phyloP scores from a whole-genome alignment of 2,797 vertebrate genomes.

The Ceyx erithaca region DNA sequence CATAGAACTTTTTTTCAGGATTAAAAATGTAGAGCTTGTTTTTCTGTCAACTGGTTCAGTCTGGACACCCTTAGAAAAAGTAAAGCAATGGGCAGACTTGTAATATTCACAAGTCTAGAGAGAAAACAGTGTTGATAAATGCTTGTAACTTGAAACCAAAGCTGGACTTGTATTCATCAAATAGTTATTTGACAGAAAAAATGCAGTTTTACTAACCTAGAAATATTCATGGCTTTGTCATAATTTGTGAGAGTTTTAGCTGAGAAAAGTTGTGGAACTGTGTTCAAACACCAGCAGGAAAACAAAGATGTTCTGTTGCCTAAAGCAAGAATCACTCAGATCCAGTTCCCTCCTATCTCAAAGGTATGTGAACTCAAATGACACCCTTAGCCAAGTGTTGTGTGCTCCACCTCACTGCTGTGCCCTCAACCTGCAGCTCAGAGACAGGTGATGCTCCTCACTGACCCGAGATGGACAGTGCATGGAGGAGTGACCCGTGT shows the following conservation, averaged over 20 bases:
- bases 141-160: not conserved
- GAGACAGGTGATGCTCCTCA: not conserved
- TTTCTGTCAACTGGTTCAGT: not conserved
- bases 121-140: not conserved
- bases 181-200: not conserved
- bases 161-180: not conserved
- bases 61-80: not conserved
- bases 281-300: not conserved
- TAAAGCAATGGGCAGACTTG: not conserved
- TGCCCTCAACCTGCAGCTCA: not conserved
- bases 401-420: not conserved
- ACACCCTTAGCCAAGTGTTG: not conserved
- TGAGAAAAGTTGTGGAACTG: not conserved
- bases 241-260: not conserved
- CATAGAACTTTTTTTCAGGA: not conserved
- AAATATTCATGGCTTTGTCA: not conserved
- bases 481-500: fast-evolving
- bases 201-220: not conserved
- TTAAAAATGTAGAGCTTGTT: not conserved
- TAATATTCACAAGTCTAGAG: not conserved
- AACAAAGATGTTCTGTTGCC: not conserved
- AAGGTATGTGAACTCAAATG: not conserved
- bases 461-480: not conserved
- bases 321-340: not conserved
- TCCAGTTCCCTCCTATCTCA: not conserved